Percentiles rank a stretch among this genome's conserved stretches.
phyloP scores from a whole-genome alignment of 2,888 invertebrate species.

The Hydrotaea cyrtoneurina region DNA sequence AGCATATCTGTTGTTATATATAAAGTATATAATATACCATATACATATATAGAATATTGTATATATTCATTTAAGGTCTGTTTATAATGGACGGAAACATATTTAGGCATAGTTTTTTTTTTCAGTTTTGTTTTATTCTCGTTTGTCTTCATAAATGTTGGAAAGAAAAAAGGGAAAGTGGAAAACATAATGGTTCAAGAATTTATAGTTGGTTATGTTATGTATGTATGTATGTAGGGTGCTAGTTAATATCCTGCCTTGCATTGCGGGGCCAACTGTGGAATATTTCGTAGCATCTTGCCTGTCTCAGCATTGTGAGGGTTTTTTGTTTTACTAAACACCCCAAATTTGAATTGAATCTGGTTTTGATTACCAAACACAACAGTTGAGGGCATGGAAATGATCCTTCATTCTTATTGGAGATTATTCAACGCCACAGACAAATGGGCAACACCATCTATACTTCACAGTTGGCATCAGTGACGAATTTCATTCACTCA shows the following conservation, averaged over 20 bases:
- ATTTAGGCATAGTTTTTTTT: slow-evolving; percentile 77
- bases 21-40: slow-evolving; percentile 18
- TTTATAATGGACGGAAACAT: slow-evolving; percentile 81
- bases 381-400: no score
- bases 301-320: no score
- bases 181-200: neutral
- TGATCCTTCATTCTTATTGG: no score
- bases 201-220: neutral
- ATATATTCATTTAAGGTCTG: slow-evolving; percentile 80
- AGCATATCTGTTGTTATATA: slow-evolving; percentile 19
- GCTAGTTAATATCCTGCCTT: slow-evolving; percentile 41
- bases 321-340: no score
- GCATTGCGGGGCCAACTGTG: no score
- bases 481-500: no score
- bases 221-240: neutral
- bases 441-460: no score
- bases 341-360: no score
- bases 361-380: no score
- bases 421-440: no score
- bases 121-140: slow-evolving; percentile 37
- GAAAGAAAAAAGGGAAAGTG: neutral
- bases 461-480: no score
- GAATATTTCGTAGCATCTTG: no score
- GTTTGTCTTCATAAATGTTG: slow-evolving; percentile 38
- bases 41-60: slow-evolving; percentile 45